Conservation (phyloP, 2,797 vertebrate genomes). For the Cyclura pinguis region DNA sequence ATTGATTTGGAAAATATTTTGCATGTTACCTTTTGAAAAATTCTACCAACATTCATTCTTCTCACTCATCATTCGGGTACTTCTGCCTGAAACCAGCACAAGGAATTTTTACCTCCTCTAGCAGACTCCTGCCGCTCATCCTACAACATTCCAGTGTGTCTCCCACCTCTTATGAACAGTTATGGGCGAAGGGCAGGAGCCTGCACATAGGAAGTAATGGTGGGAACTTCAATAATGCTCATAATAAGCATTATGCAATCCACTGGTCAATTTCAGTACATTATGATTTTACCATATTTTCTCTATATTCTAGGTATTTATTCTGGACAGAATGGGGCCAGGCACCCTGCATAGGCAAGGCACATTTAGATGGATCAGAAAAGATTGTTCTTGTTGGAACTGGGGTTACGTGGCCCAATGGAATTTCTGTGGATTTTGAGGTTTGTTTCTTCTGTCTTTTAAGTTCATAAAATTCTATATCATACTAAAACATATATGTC, state of each 20-base stretch:
- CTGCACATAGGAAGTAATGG: not conserved
- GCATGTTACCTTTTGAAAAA: not conserved
- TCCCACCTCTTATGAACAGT: not conserved
- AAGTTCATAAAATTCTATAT: constrained; percentile 37
- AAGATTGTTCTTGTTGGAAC: constrained; percentile 93
- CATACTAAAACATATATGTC: constrained; percentile 48
- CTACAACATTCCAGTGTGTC: not conserved
- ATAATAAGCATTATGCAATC: not conserved
- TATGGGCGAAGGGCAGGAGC: not conserved
- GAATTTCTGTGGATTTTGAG: constrained; percentile 97
- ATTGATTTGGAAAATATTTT: not conserved
- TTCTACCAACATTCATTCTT: not conserved
- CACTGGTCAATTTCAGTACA: not conserved
- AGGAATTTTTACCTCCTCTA: not conserved
- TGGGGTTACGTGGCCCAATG: constrained; percentile 95
- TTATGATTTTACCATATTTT: constrained; percentile 49
- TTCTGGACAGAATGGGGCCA: constrained; percentile 99
- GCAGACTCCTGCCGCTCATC: not conserved
- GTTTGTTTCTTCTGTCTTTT: constrained; percentile 75
- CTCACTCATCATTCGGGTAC: not conserved
- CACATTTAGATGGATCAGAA: constrained; percentile 94
- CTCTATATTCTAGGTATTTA: constrained; percentile 86
- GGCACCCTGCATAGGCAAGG: constrained; percentile 93
- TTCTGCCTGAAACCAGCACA: not conserved
- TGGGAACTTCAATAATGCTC: not conserved